Percentiles rank a stretch among this genome's conserved stretches.
Evolutionary conservation across 2,113 vertebrate genomes (phyloP).

Genomic region (Aegotheles bennettii): DNA sequence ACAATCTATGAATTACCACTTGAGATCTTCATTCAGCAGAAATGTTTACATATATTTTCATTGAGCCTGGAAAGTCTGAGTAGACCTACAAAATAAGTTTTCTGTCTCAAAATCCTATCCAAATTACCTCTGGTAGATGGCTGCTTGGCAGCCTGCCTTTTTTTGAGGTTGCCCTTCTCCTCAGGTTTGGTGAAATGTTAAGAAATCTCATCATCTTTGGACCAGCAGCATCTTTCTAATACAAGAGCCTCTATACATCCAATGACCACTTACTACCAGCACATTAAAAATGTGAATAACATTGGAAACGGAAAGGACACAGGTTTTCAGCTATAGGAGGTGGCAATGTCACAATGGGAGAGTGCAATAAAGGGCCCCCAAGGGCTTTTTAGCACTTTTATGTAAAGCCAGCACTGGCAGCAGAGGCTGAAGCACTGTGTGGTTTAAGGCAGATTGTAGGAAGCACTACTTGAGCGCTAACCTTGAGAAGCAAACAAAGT

Average conservation of each 20-base stretch:
- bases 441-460: background rate
- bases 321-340: background rate
- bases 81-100: background rate
- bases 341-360: background rate
- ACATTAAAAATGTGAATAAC: background rate
- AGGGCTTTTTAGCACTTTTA: background rate
- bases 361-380: background rate
- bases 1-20: background rate
- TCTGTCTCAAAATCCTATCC: background rate
- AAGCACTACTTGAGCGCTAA: accelerated
- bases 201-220: background rate
- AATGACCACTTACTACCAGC: background rate
- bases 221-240: background rate
- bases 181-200: background rate
- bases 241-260: background rate
- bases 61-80: background rate
- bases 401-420: background rate
- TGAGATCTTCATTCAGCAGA: background rate
- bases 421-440: background rate
- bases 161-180: background rate
- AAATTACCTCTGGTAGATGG: background rate
- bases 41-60: background rate
- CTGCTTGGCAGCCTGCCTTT: background rate
- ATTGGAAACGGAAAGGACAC: background rate
- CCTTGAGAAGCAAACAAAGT: background rate